Percentiles rank a stretch among this genome's conserved stretches.
These are phyloP conservation scores for Vicugna pacos DNA, from an alignment of 2,113 vertebrate species.

Conservation along the genomic window DNA sequence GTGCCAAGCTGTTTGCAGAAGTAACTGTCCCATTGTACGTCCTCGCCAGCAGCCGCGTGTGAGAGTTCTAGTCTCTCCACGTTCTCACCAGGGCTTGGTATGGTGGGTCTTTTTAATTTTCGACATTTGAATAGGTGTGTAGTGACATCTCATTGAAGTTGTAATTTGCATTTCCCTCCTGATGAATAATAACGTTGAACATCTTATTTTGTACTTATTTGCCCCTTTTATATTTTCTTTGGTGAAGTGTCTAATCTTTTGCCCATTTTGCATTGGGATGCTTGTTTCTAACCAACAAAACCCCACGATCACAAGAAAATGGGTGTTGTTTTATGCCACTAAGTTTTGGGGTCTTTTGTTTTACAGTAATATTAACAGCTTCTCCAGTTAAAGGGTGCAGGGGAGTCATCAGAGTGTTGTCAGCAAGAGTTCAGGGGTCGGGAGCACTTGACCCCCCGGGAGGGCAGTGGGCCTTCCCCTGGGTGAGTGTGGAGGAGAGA, in stretches of 20 bases:
- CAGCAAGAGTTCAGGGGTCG: background rate
- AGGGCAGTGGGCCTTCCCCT: background rate
- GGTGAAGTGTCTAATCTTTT: background rate
- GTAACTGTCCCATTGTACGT: background rate
- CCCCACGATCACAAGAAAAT: background rate
- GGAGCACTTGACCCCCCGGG: background rate
- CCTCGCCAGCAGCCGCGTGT: background rate
- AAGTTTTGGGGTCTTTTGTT: background rate
- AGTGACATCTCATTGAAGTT: background rate
- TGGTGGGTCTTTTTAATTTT: background rate
- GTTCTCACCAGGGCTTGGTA: background rate
- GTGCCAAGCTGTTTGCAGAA: background rate
- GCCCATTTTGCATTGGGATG: background rate
- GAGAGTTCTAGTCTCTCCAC: background rate
- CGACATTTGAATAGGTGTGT: background rate
- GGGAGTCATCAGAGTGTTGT: background rate
- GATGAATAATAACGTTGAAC: background rate
- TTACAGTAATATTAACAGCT: background rate
- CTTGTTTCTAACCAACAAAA: background rate
- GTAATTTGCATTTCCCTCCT: background rate
- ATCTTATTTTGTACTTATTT: background rate
- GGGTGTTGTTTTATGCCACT: background rate
- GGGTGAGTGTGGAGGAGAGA: background rate
- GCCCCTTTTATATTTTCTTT: background rate
- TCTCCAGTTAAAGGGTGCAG: background rate